A percentile compares a stretch with the other conserved stretches of the same genome.
Evolutionary conservation across 2,888 invertebrate genomes (phyloP).

Genomic region (Ophion slaviceki): DNA sequence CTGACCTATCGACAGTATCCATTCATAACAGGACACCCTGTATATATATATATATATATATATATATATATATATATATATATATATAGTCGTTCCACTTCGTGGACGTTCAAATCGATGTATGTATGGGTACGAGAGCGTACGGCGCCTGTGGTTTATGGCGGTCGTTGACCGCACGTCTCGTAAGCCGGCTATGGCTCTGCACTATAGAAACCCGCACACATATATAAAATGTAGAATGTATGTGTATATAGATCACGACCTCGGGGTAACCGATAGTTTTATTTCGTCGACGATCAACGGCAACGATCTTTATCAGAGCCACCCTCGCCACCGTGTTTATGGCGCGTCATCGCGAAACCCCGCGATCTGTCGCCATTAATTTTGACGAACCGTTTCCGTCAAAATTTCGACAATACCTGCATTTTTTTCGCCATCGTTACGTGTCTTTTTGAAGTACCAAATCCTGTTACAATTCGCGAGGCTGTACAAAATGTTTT

Average conservation of each 20-base stretch:
- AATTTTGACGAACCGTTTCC: slow-evolving; percentile 15
- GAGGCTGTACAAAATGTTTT: neutral
- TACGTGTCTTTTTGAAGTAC: neutral
- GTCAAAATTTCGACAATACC: slow-evolving; percentile 28
- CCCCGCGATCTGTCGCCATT: slow-evolving; percentile 6
- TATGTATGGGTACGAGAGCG: slow-evolving; percentile 39
- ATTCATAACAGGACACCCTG: too few species aligned
- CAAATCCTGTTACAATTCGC: neutral
- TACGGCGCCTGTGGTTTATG: slow-evolving; percentile 58
- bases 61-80: too few species aligned
- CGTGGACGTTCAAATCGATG: slow-evolving; percentile 45
- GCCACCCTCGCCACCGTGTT: slow-evolving; percentile 23
- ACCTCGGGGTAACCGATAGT: slow-evolving; percentile 59
- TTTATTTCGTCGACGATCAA: slow-evolving; percentile 55
- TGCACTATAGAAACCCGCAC: slow-evolving; percentile 2
- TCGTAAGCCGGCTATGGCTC: slow-evolving; percentile 38
- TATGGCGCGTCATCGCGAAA: slow-evolving; percentile 30
- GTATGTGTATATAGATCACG: slow-evolving; percentile 39
- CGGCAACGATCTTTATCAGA: slow-evolving; percentile 54
- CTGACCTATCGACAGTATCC: too few species aligned
- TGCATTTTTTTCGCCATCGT: neutral
- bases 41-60: too few species aligned
- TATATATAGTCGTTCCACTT: slow-evolving; percentile 60
- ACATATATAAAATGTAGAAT: slow-evolving; percentile 23
- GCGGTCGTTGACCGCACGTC: slow-evolving; percentile 62